These are phyloP conservation scores for Nematostella vectensis DNA, from an alignment of 92 coral and sea anemone genomes.

Conservation along the genomic window DNA sequence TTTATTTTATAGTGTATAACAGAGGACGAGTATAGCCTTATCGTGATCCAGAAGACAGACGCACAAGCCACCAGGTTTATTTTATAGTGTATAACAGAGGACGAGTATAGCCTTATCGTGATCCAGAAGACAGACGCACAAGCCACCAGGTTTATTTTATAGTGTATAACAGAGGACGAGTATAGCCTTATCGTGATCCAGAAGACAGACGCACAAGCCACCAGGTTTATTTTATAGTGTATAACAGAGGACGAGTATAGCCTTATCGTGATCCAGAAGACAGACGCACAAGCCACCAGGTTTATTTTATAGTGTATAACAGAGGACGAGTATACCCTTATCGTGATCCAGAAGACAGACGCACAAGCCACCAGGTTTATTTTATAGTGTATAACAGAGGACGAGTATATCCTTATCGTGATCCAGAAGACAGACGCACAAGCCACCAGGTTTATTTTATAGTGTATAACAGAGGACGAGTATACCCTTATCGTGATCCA, in stretches of 20 bases:
- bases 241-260: conserved; percentile 46
- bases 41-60: conserved; percentile 59
- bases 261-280: conserved; percentile 58
- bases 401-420: conserved; percentile 54
- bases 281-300: no score
- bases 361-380: no score
- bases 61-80: no score
- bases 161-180: conserved; percentile 40
- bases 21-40: conserved; percentile 38
- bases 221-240: no score
- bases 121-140: conserved; percentile 55
- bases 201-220: no score
- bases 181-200: conserved; percentile 59
- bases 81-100: no score
- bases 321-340: conserved; percentile 38
- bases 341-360: conserved; percentile 58
- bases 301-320: no score
- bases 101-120: conserved; percentile 53
- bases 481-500: conserved; percentile 59
- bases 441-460: no score
- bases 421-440: conserved; percentile 53
- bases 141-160: no score
- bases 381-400: no score
- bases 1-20: no score
- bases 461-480: conserved; percentile 38